Base-by-base conservation (phyloP, 1,140 invertebrate genomes). In the Teleogryllus occipitalis region DNA sequence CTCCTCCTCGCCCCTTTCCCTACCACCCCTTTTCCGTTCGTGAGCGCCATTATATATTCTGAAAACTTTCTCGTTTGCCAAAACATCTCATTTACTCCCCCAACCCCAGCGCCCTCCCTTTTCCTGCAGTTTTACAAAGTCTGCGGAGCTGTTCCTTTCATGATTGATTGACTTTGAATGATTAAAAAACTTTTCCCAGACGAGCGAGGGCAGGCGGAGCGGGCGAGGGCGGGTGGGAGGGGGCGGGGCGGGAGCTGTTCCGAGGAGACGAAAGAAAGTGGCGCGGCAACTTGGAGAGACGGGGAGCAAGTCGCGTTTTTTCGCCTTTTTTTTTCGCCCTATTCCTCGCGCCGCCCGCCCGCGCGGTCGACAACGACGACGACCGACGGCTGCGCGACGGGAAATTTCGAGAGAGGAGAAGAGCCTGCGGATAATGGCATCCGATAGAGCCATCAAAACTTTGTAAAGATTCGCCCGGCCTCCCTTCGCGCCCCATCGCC, bases 101-200 rank as follows among this genome's bases (percentile, higher is more conserved):
- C 54, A 65, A 10, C 54, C 54, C 10, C 10, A 7, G 10, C 10
- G 54, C 54, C 54, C 54, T 65, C 54, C 54, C 54, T 65, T 65
- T 65, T 65, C 54, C 54, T 65, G 54, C 54, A 65, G 54, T 65
- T 65, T 65, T 65, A 65, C 54, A 65, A 65, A 65, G 54, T 65
- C 54, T 65, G 54, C 54, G 54, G 54, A 65, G 54, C 54, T 65
- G 54, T 65, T 65, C 54, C 54, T 65, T 65, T 65, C 54, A 65
- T 65, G 54, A 65, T 65, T 65, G 54, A 65, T 65, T 65, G 54
- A 65, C 54, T 65, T 65, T 65, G 54, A 65, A 65, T 65, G 54
- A 65, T 65, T 65, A 65, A 65, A 65, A 65, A 65, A 65, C 54
- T 65, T 65, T 65, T 14, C 54, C 54, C 54, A 18, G 54, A 65